Base-by-base conservation (phyloP, 2,888 invertebrate genomes). In the Resseliella maxima region DNA sequence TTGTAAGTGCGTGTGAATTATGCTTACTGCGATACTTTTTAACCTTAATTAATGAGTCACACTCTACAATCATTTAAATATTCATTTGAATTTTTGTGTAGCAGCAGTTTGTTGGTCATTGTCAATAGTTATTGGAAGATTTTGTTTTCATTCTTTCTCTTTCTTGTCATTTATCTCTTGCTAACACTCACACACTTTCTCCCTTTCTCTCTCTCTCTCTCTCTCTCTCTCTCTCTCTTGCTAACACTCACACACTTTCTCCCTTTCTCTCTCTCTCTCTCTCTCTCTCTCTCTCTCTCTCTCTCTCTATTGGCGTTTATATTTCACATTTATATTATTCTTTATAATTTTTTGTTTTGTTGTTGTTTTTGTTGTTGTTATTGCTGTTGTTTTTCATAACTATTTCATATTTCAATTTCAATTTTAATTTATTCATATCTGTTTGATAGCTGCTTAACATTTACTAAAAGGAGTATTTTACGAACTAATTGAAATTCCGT, bases 11-110 rank as follows among this genome's bases (percentile, higher is more conserved):
- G 59, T 41, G 46, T 31, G 72, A 2, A 72, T 72, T 72, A 72
- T 72, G 31, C 31, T 2, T 50, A 18, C 18, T n/a, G 46, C 72
- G 15, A 72, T 72, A 31, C 72, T 2, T 72, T 72, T 31, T 6
- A 72, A 72, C 72, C n/a, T 72, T 72, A 72, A 72, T 72, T 72
- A 72, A 72, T 72, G 72, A 72, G 31, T 35, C 72, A 72, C n/a
- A 59, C 5, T 59, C 24, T 59, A 59, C n/a, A 59, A 24, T 24
- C 24, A 59, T 59, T 59, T 59, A 10, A 72, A 31, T 31, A 72
- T 72, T 31, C 72, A 72, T 31, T 72, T 35, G 31, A 72, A 72
- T 31, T 31, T 72, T 5, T 72, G 46, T 50, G 18, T 50, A 8
- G 46, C 2, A 12, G 31, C 35, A 3, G 12, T 31, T 27, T 0